Conservation (phyloP, 2,113 vertebrate species). For the Polypterus bichir region DNA sequence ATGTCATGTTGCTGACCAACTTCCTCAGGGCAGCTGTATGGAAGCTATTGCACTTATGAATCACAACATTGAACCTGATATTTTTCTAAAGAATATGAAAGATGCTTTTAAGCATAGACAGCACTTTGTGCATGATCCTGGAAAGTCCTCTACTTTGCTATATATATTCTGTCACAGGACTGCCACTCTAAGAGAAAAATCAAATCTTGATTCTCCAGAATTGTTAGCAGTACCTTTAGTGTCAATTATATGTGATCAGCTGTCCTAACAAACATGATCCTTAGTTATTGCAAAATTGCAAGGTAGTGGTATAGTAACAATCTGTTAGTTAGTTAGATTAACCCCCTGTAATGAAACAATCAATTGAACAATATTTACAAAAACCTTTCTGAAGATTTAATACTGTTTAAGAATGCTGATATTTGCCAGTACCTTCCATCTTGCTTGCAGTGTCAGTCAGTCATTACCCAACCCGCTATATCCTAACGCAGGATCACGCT, state of each 20-base stretch:
- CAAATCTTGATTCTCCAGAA: too few relatives aligned
- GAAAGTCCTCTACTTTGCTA: constrained; percentile 1
- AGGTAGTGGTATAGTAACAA: background rate
- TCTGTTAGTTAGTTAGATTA: background rate
- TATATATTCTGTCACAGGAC: background rate
- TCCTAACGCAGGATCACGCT: too few relatives aligned
- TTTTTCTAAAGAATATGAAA: constrained; percentile 15
- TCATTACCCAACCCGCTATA: too few relatives aligned
- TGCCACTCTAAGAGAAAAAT: too few relatives aligned
- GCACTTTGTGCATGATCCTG: constrained; percentile 9
- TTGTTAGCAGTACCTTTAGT: background rate
- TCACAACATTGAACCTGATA: constrained; percentile 11
- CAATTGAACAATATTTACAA: background rate
- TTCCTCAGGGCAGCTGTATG: constrained; percentile 5
- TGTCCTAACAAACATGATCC: background rate
- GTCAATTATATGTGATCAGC: background rate
- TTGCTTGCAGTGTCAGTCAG: background rate
- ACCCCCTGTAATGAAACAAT: background rate
- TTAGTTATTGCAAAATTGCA: background rate
- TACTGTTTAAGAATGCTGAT: background rate
- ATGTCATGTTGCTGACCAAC: background rate
- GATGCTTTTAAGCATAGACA: constrained; percentile 18
- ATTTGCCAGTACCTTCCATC: background rate
- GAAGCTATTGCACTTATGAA: constrained; percentile 13
- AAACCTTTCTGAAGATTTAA: background rate